Evolutionary conservation across 2,113 vertebrate species (phyloP).

Genomic region (Psittacula cyanocephala): DNA sequence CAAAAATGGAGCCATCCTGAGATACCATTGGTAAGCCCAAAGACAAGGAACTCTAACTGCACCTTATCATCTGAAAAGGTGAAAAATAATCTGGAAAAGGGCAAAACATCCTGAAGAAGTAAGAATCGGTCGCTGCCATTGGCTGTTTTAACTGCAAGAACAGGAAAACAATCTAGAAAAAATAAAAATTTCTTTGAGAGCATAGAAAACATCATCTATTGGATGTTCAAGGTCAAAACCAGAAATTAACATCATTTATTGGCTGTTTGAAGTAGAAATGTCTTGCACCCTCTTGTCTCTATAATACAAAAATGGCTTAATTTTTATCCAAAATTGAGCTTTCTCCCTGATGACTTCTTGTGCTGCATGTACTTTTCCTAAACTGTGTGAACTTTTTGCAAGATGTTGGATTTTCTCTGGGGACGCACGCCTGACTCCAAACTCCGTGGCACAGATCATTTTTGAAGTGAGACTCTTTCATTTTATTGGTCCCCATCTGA

Average conservation of each 20-base stretch:
- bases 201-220: not conserved
- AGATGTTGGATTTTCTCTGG: not conserved
- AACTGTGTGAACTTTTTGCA: not conserved
- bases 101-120: not conserved
- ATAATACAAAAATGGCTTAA: not conserved
- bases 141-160: not conserved
- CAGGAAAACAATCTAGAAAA: not conserved
- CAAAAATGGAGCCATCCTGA: not conserved
- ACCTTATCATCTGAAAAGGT: not conserved
- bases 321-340: not conserved
- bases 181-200: not conserved
- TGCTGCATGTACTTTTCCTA: not conserved
- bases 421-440: not conserved
- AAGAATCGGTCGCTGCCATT: not conserved
- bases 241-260: not conserved
- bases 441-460: fast-evolving
- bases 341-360: not conserved
- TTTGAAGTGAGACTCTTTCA: not conserved
- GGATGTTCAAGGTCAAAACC: not conserved
- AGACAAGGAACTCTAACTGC: not conserved
- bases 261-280: not conserved
- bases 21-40: not conserved
- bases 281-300: not conserved
- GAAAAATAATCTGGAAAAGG: not conserved
- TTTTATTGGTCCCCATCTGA: not conserved